These are phyloP conservation scores for Engraulis encrasicolus DNA, from an alignment of 2,113 vertebrate species.

Conservation along the genomic window DNA sequence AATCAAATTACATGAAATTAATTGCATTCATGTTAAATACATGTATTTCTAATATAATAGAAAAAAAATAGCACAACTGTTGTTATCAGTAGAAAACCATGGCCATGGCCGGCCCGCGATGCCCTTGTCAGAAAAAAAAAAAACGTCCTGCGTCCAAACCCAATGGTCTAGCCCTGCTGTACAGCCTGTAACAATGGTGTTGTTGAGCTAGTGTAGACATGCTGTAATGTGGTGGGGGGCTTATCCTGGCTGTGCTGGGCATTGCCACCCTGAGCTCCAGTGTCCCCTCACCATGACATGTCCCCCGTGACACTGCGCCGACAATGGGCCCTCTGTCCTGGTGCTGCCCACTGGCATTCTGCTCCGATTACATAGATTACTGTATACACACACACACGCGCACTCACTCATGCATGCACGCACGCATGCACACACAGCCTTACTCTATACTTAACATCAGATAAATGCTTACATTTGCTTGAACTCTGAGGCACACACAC, in stretches of 20 bases:
- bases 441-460: no score
- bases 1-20: no score
- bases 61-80: no score
- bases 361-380: slow-evolving; percentile 3
- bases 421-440: neutral
- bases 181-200: neutral
- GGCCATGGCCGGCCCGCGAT: no score
- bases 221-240: neutral
- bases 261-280: no score
- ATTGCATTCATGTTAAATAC: no score
- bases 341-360: neutral
- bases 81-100: no score
- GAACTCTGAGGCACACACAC: neutral
- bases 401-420: neutral
- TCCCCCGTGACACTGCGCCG: neutral
- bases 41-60: no score
- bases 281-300: neutral
- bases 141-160: no score
- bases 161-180: no score
- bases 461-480: no score
- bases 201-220: neutral
- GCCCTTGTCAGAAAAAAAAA: no score
- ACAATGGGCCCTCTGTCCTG: neutral
- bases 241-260: neutral
- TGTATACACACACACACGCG: neutral